A percentile compares a stretch with the other conserved stretches of the same genome.
Evolutionary conservation across 2,888 invertebrate species (phyloP).

Genomic region (Panzeria rudis): DNA sequence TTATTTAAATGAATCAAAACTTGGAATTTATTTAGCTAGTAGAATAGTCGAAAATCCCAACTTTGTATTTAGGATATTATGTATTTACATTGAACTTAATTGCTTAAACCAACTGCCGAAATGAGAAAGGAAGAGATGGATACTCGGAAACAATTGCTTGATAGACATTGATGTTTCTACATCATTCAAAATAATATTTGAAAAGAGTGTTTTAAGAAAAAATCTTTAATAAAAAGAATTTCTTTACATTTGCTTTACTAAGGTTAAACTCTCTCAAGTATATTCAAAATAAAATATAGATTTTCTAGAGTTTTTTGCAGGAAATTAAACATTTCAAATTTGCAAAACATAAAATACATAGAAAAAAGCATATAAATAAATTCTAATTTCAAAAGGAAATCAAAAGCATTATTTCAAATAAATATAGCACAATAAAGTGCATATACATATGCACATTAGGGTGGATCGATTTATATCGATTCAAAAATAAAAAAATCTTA

Average conservation of each 20-base stretch:
- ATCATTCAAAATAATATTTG: too few species aligned
- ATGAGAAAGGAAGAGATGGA: too few species aligned
- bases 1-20: background rate
- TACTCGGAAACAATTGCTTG: too few species aligned
- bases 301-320: background rate
- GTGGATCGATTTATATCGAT: too few species aligned
- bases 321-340: constrained; percentile 37
- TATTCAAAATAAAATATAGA: background rate
- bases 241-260: background rate
- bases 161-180: background rate
- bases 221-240: background rate
- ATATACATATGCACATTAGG: background rate
- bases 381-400: constrained; percentile 28
- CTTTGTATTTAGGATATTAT: background rate
- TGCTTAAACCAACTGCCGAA: background rate
- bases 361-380: constrained; percentile 8
- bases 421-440: background rate
- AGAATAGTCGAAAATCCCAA: background rate
- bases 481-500: too few species aligned
- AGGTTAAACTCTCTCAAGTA: background rate
- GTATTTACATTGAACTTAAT: background rate
- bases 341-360: background rate
- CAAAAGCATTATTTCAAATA: background rate
- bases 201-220: background rate
- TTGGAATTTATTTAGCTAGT: background rate